These are phyloP conservation scores for Antrozous pallidus DNA, from an alignment of 2,797 vertebrate genomes.

Conservation along the genomic window DNA sequence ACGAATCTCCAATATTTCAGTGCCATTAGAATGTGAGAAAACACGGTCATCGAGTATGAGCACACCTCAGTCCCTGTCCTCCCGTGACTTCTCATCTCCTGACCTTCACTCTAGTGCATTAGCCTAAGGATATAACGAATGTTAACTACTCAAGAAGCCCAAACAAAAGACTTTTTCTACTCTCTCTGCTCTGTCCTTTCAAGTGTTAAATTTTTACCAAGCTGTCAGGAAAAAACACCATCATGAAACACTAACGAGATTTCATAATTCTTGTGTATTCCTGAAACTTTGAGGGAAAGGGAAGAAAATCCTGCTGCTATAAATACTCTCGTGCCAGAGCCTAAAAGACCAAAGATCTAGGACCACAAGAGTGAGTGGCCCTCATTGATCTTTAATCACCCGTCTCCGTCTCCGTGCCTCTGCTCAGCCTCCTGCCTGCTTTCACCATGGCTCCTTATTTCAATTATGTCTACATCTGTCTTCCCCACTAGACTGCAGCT, in stretches of 20 bases:
- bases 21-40: background rate
- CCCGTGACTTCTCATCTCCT: background rate
- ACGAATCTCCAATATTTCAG: background rate
- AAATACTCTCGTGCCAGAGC: background rate
- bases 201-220: slow-evolving; percentile 13
- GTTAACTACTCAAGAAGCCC: slow-evolving; percentile 19
- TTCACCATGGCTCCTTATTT: background rate
- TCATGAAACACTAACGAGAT: background rate
- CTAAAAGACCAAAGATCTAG: background rate
- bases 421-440: background rate
- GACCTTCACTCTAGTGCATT: background rate
- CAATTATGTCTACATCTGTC: background rate
- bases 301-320: background rate
- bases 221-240: slow-evolving; percentile 16
- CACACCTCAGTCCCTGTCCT: background rate
- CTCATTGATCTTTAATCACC: background rate
- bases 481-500: background rate
- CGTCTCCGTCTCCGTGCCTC: rapidly evolving
- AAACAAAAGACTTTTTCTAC: background rate
- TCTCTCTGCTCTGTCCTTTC: background rate
- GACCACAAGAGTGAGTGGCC: background rate
- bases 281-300: background rate
- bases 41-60: background rate
- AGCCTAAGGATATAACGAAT: background rate
- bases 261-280: background rate